Evolutionary conservation across 2,113 vertebrate species (phyloP).

Genomic region (Cisticola juncidis): DNA sequence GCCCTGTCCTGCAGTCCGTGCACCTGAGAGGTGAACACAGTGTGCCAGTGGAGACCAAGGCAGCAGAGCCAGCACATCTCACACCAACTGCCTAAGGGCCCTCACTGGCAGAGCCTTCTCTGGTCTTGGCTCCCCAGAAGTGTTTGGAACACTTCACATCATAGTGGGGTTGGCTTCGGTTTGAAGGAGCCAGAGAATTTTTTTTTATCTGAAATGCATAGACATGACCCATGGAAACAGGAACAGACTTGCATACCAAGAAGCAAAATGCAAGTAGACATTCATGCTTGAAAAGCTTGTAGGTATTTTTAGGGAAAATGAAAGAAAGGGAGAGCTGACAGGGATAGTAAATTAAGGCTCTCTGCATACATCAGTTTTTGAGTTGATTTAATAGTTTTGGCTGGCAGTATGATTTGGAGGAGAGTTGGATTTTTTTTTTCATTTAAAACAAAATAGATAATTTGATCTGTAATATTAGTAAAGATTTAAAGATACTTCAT

Average conservation of each 20-base stretch:
- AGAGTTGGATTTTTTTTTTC: background rate
- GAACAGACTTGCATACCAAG: background rate
- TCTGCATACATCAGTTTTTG: background rate
- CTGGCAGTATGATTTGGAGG: background rate
- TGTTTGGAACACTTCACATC: background rate
- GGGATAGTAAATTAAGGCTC: background rate
- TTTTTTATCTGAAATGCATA: background rate
- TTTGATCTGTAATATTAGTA: background rate
- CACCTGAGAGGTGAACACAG: background rate
- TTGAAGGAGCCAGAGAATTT: background rate
- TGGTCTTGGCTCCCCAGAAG: background rate
- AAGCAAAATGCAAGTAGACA: background rate
- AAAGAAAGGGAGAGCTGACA: background rate
- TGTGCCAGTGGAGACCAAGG: background rate
- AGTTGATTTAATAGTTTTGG: background rate
- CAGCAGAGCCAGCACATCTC: background rate
- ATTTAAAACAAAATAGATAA: background rate
- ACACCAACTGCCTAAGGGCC: background rate
- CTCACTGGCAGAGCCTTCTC: background rate
- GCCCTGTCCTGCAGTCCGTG: background rate
- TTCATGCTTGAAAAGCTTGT: background rate
- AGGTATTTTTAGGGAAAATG: background rate
- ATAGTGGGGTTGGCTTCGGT: background rate
- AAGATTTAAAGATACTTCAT: background rate
- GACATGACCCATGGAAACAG: background rate